These are phyloP conservation scores for Otolemur crassicaudatus DNA, from an alignment of 2,797 vertebrate genomes.

Conservation along the genomic window DNA sequence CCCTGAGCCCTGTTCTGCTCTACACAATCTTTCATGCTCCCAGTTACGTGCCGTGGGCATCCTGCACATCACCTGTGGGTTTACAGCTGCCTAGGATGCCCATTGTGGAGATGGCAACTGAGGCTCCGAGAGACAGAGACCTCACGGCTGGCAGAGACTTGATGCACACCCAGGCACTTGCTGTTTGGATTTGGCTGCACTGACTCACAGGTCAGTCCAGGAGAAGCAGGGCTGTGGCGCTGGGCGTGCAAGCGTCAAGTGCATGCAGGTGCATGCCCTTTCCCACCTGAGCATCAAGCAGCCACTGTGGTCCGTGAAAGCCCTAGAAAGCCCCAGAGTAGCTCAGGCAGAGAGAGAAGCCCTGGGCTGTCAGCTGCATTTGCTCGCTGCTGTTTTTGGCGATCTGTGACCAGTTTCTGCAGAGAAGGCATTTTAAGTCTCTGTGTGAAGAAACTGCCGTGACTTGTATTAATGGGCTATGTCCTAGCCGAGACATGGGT, in stretches of 20 bases:
- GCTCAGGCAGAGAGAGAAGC: background rate
- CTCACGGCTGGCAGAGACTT: background rate
- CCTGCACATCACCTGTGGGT: background rate
- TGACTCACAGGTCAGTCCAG: too few relatives aligned
- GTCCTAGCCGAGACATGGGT: background rate
- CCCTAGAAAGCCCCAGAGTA: background rate
- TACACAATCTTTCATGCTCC: background rate
- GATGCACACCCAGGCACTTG: too few relatives aligned
- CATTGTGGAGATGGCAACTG: background rate
- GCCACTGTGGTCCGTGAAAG: background rate
- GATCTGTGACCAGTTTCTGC: background rate
- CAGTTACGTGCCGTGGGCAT: accelerated
- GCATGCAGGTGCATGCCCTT: background rate
- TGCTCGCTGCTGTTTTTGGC: background rate
- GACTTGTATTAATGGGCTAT: background rate
- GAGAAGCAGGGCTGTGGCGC: background rate
- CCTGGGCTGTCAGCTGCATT: background rate
- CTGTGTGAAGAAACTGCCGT: constrained; percentile 3
- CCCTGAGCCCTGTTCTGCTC: background rate
- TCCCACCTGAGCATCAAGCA: background rate
- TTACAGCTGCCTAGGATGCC: background rate
- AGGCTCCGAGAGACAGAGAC: background rate
- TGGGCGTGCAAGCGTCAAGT: background rate
- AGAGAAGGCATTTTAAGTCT: background rate
- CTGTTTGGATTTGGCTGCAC: background rate